These are phyloP conservation scores for Cylloceria caligata DNA, from an alignment of 2,888 invertebrate species.

Conservation along the genomic window DNA sequence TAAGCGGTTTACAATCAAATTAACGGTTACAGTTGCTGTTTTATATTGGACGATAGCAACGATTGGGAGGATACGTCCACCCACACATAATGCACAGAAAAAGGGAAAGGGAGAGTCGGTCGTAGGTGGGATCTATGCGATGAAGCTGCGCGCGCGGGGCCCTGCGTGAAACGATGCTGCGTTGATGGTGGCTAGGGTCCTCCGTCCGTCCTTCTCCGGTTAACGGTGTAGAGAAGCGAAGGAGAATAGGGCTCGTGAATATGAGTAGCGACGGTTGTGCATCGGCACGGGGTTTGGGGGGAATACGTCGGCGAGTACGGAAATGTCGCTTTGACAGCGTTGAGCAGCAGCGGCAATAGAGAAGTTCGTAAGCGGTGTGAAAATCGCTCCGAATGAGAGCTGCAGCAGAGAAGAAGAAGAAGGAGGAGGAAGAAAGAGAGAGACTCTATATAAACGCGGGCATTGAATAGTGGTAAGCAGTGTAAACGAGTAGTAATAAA, in stretches of 20 bases:
- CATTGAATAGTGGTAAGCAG: not conserved
- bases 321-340: conserved; percentile 55
- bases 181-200: conserved; percentile 34
- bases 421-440: not conserved
- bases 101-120: not conserved
- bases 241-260: conserved; percentile 27
- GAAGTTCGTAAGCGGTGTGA: not conserved
- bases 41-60: conserved; percentile 15
- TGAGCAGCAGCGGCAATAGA: not conserved
- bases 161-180: conserved; percentile 56
- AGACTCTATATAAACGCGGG: not conserved
- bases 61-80: not conserved
- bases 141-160: conserved; percentile 44
- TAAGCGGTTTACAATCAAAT: conserved; percentile 48
- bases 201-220: too few relatives aligned
- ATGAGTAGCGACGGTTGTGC: conserved; percentile 26
- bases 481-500: not conserved
- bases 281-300: conserved; percentile 33
- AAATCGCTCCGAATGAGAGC: conserved; percentile 38
- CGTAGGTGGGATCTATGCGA: conserved; percentile 25
- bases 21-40: conserved; percentile 41
- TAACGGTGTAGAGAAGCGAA: not conserved
- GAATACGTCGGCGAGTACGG: conserved; percentile 3
- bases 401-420: not conserved
- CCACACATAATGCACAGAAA: not conserved